Conservation (phyloP, 2,797 vertebrate genomes). For the Antrozous pallidus region DNA sequence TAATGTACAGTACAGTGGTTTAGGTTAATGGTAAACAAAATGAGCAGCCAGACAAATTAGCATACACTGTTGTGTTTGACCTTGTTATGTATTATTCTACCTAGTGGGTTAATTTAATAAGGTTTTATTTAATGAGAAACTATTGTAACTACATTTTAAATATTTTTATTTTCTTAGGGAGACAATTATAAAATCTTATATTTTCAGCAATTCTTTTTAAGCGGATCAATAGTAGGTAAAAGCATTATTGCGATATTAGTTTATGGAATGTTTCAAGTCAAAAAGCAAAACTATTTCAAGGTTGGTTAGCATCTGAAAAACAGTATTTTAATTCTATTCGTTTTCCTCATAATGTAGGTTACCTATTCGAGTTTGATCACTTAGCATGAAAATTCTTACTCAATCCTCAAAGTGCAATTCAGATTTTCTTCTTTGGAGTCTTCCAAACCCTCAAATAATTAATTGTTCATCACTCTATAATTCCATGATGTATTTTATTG, state of each 20-base stretch:
- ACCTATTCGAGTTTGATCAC: neutral
- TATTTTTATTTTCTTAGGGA: neutral
- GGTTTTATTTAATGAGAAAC: conserved; percentile 28
- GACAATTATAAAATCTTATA: neutral
- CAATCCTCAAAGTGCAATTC: neutral
- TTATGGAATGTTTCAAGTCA: neutral
- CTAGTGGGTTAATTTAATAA: neutral
- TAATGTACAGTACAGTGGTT: neutral
- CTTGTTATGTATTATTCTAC: neutral
- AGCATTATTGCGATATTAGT: neutral
- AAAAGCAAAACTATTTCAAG: conserved; percentile 23
- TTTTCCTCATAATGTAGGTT: neutral
- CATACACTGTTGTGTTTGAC: neutral
- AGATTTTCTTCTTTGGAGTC: neutral
- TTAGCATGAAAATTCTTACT: neutral
- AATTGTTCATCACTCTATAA: neutral
- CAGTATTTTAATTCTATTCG: neutral
- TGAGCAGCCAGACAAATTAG: neutral
- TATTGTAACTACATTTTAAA: conserved; percentile 21
- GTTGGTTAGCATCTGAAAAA: neutral
- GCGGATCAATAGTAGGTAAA: neutral
- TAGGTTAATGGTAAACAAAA: neutral
- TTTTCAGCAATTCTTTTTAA: conserved; percentile 23
- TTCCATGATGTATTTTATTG: neutral
- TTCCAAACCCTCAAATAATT: neutral